Base-by-base conservation (phyloP, 2,888 invertebrate genomes). In the Acrobasis consociella region DNA sequence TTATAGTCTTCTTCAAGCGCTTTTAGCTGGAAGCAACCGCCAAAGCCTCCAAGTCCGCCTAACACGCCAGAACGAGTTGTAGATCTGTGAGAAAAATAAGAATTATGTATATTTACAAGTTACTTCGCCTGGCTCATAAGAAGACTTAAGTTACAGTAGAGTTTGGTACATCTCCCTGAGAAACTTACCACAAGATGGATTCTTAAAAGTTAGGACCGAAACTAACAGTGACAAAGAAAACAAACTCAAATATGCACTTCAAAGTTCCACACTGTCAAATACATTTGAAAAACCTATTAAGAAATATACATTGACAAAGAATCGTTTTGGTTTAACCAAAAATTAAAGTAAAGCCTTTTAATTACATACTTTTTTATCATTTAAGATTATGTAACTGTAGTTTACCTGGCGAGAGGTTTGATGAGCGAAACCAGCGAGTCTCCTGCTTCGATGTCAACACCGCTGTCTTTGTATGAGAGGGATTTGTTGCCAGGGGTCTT, bases 381-480 rank as follows among this genome's bases (percentile, higher is more conserved):
- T 31, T 0, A 31, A 31, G 8, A 1, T 50, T 8, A 38, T 42
- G 16, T n/a, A 51, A 17, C 17, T 49, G 17, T 15, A 2, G 68
- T 71, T 69, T 62, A 89, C 91, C 90, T 89, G 2, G 92, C 92
- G 39, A 95, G 71, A 8, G 95, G 94, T 76, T 96, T 96, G 74
- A 97, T 97, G 72, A 94, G 88, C 0, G 95, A 93, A 0, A 98
- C 96, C 7, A 98, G 93, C 1, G 94, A 94, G 81, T 98, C 96
- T 0, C 98, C 98, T 1, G 97, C 97, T 61, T 94, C 94, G 64
- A 99, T 98, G 81, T 97, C 97, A 0, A 98, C 98, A 0, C 98
- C 98, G 75, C 96, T 94, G 76, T 94, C 94, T 76, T 96, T 96
- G 89, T 98, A 98, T 0, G 97, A 96, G 70, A 95, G 91, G 0